Evolutionary conservation across 2,113 vertebrate genomes (phyloP).

Genomic region (Carassius carassius): DNA sequence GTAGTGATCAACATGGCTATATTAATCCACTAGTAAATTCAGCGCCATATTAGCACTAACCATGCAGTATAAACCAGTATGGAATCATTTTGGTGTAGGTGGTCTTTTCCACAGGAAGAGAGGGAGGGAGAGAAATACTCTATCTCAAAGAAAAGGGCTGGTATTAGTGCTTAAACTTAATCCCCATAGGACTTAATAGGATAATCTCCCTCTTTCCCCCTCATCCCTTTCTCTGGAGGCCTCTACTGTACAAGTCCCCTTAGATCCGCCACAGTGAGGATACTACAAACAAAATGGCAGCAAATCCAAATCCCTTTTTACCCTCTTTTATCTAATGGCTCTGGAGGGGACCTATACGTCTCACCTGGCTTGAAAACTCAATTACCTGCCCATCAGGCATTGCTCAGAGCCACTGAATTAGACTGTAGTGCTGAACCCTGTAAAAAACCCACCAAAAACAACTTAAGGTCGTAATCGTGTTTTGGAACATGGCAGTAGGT

Average conservation of each 20-base stretch:
- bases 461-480: background rate
- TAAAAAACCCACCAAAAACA: background rate
- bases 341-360: constrained; percentile 22
- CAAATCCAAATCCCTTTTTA: constrained; percentile 46
- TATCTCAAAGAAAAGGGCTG: constrained; percentile 33
- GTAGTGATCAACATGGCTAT: background rate
- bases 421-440: background rate
- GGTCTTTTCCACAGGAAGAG: background rate
- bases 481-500: background rate
- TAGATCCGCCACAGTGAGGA: constrained; percentile 44
- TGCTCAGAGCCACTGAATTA: constrained; percentile 1
- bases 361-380: constrained; percentile 50
- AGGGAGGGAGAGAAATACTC: background rate
- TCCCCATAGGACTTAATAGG: constrained; percentile 56
- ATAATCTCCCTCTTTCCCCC: constrained; percentile 53
- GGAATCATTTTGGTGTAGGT: background rate
- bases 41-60: background rate
- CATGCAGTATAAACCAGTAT: background rate
- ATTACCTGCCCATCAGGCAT: constrained; percentile 44
- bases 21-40: background rate
- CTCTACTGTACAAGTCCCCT: constrained; percentile 47
- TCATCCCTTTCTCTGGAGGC: constrained; percentile 43
- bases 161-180: constrained; percentile 56
- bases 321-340: constrained; percentile 37
- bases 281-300: constrained; percentile 37